Conservation (phyloP, 2,797 vertebrate genomes). For the Silurus aristotelis region DNA sequence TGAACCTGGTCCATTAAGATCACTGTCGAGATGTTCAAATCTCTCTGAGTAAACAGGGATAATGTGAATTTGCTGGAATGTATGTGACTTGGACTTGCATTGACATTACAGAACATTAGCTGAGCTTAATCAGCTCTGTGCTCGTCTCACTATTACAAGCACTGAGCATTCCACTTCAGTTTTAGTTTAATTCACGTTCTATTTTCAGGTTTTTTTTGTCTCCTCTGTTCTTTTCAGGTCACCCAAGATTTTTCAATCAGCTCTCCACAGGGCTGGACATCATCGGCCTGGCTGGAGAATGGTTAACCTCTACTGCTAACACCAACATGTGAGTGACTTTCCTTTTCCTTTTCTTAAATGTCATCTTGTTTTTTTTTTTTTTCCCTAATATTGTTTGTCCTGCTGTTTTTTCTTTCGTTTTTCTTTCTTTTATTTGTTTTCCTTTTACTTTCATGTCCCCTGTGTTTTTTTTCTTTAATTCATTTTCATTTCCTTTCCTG, state of each 20-base stretch:
- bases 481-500: background rate
- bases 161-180: no score
- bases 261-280: conserved; percentile 94
- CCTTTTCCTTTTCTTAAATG: background rate
- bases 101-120: background rate
- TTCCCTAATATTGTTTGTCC: background rate
- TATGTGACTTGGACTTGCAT: conserved; percentile 13
- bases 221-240: conserved; percentile 74
- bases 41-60: background rate
- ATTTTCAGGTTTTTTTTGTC: background rate
- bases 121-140: background rate
- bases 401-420: background rate
- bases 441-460: background rate
- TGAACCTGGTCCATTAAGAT: background rate
- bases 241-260: conserved; percentile 98
- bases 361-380: no score
- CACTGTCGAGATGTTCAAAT: background rate
- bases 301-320: conserved; percentile 97
- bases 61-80: background rate
- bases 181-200: background rate
- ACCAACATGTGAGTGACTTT: conserved; percentile 68
- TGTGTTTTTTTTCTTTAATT: background rate
- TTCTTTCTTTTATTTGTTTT: no score
- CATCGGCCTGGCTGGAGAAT: conserved; percentile 95
- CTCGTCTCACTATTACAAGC: background rate